phyloP scores from a whole-genome alignment of 2,797 vertebrate species.

The Darevskia mixta region DNA sequence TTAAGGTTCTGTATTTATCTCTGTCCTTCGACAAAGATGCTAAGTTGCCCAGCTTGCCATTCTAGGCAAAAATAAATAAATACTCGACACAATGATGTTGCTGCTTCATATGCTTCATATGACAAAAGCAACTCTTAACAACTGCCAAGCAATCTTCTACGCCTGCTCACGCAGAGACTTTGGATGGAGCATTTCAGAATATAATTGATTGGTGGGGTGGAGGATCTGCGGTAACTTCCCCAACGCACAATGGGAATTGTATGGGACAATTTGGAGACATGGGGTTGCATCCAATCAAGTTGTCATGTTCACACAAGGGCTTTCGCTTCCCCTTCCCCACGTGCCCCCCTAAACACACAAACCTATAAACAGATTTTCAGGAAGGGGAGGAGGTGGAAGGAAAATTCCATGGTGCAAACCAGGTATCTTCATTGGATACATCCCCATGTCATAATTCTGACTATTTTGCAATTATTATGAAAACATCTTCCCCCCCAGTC shows the following conservation, averaged over 20 bases:
- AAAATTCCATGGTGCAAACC: no score
- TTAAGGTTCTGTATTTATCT: not conserved
- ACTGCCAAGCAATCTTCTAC: not conserved
- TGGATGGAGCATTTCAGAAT: not conserved
- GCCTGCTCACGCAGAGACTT: not conserved
- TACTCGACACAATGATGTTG: not conserved
- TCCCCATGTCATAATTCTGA: not conserved
- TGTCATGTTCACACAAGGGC: not conserved
- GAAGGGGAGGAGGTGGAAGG: no score
- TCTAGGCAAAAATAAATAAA: no score
- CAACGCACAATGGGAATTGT: no score
- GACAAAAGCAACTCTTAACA: not conserved
- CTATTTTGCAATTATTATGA: constrained; percentile 3
- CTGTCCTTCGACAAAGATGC: not conserved
- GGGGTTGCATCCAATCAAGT: not conserved
- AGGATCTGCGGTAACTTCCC: no score
- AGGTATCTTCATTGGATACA: not conserved
- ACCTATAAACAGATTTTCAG: no score
- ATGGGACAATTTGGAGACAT: no score
- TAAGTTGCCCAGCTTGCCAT: not conserved
- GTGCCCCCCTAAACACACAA: no score
- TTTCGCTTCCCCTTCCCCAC: not conserved
- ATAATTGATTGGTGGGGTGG: not conserved
- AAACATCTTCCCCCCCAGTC: not conserved
- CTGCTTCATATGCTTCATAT: not conserved